Conservation (phyloP, 2,113 vertebrate genomes). For the Mandrillus leucophaeus region DNA sequence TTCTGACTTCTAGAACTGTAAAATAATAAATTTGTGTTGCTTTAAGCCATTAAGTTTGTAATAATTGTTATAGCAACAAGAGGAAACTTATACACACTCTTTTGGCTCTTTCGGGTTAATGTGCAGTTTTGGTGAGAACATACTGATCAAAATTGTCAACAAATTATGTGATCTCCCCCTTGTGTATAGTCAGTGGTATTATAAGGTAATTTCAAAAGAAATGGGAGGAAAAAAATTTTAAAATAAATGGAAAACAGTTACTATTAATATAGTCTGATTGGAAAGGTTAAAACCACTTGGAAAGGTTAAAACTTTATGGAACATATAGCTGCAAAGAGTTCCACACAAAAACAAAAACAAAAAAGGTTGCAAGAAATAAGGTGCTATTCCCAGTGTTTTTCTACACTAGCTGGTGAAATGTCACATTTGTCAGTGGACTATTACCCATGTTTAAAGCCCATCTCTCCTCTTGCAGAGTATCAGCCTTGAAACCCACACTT, state of each 20-base stretch:
- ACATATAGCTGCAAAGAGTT: not conserved
- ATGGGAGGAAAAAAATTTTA: not conserved
- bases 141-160: not conserved
- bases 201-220: not conserved
- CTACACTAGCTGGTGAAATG: not conserved
- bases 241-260: not conserved
- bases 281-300: not conserved
- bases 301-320: not conserved
- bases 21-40: not conserved
- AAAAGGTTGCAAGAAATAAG: not conserved
- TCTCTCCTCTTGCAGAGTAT: not conserved
- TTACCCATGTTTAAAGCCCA: not conserved
- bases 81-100: not conserved
- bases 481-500: not conserved
- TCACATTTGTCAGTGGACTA: not conserved
- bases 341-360: not conserved
- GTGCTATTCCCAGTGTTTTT: not conserved
- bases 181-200: not conserved
- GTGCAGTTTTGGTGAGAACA: not conserved
- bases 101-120: not conserved
- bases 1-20: not conserved
- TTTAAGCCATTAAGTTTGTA: not conserved
- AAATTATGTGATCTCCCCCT: not conserved
- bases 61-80: not conserved
- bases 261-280: not conserved